Percentiles rank a stretch among this genome's conserved stretches.
Evolutionary conservation across 2,797 vertebrate species (phyloP).

Genomic region (Thripadectes ignobilis): DNA sequence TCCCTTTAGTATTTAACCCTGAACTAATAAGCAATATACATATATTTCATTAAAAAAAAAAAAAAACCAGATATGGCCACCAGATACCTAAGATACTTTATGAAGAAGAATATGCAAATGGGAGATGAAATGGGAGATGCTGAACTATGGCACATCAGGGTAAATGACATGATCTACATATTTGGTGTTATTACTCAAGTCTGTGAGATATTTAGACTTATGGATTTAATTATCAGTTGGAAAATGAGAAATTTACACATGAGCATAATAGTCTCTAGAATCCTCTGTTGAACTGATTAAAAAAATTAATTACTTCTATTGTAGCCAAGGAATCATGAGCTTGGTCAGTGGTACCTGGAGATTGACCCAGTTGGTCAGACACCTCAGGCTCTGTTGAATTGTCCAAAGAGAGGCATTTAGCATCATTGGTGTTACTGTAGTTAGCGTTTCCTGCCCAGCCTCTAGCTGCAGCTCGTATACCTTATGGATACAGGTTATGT

Average conservation of each 20-base stretch:
- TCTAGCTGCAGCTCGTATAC: not conserved
- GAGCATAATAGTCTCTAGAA: not conserved
- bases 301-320: not conserved
- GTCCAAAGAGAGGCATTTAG: not conserved
- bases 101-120: not conserved
- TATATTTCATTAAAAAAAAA: not conserved
- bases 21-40: not conserved
- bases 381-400: not conserved
- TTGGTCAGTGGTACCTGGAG: not conserved
- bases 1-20: not conserved
- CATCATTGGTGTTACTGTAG: not conserved
- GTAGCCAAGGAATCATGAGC: not conserved
- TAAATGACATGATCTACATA: not conserved
- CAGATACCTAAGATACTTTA: not conserved
- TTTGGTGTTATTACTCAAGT: not conserved
- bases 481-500: not conserved
- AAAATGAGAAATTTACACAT: not conserved
- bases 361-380: not conserved
- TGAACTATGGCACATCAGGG: not conserved
- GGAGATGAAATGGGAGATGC: not conserved
- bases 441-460: not conserved
- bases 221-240: fast-evolving
- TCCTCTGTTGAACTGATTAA: not conserved
- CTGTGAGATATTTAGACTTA: not conserved
- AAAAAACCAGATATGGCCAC: not conserved